Conservation (phyloP, 2,113 vertebrate species). For the Peromyscus maniculatus region DNA sequence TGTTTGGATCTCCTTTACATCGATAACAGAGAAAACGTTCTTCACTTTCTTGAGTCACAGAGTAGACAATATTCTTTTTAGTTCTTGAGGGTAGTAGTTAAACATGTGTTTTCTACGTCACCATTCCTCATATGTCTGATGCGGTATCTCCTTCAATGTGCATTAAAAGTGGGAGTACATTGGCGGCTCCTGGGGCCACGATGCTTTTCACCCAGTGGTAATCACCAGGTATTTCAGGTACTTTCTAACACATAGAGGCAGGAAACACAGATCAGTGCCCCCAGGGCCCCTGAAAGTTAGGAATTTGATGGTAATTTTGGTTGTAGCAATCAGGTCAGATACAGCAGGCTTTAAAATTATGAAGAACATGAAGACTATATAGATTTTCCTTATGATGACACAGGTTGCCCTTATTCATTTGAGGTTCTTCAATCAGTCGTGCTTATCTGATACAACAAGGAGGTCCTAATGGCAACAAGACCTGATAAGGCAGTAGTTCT, state of each 20-base stretch:
- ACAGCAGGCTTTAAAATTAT: neutral
- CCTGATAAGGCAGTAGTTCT: neutral
- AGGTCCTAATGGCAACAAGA: neutral
- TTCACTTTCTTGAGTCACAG: neutral
- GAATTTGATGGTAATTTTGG: neutral
- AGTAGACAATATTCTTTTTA: neutral
- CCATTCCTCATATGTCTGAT: neutral
- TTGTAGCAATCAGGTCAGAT: neutral
- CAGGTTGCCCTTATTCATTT: neutral
- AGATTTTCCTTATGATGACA: neutral
- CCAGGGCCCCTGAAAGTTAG: neutral
- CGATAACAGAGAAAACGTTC: constrained; percentile 2
- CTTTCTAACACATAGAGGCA: neutral
- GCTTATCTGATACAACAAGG: neutral
- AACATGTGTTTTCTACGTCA: neutral
- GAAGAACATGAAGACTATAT: neutral
- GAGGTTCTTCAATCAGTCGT: neutral
- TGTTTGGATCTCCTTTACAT: neutral
- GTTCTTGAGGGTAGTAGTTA: neutral
- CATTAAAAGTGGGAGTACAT: neutral
- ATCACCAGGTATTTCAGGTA: neutral
- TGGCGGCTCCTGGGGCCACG: no score
- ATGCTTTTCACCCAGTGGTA: neutral
- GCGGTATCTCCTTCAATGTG: neutral
- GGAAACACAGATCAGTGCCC: neutral